Percentiles rank a stretch among this genome's conserved stretches.
These are phyloP conservation scores for Taenaris catops DNA, from an alignment of 2,888 invertebrate genomes.

Conservation along the genomic window DNA sequence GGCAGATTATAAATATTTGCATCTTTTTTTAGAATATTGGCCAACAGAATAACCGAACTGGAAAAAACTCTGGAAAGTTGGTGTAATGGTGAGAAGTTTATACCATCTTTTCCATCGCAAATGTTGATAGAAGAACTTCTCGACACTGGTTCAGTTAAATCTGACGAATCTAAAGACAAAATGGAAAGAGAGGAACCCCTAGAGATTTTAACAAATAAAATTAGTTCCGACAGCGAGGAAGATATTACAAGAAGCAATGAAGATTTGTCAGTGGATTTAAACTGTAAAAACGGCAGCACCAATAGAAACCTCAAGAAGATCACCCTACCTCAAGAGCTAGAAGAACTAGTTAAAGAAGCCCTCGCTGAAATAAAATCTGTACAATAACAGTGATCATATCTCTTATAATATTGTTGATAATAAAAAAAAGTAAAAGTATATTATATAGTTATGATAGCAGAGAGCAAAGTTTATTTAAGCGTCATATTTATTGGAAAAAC, in stretches of 20 bases:
- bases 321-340: conserved; percentile 80
- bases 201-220: conserved; percentile 36
- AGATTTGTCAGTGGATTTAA: conserved; percentile 29
- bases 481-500: no score
- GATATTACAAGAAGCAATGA: conserved; percentile 42
- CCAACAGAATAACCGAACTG: conserved; percentile 89
- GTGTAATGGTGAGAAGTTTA: conserved; percentile 71
- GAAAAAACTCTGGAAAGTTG: conserved; percentile 86
- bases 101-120: conserved; percentile 81
- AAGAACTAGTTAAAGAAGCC: conserved; percentile 81
- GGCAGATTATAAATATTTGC: no score
- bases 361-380: conserved; percentile 84
- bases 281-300: conserved; percentile 31
- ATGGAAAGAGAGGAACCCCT: conserved; percentile 24
- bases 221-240: conserved; percentile 54
- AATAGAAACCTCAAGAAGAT: conserved; percentile 51
- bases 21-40: conserved; percentile 86
- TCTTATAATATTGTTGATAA: no score
- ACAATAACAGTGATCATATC: conserved; percentile 61
- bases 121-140: conserved; percentile 82
- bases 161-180: conserved; percentile 48
- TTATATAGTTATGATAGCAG: no score
- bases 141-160: conserved; percentile 47
- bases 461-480: no score
- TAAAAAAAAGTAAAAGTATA: no score